Base-by-base conservation (phyloP, 2,888 invertebrate genomes). In the Amphipoea oculea region DNA sequence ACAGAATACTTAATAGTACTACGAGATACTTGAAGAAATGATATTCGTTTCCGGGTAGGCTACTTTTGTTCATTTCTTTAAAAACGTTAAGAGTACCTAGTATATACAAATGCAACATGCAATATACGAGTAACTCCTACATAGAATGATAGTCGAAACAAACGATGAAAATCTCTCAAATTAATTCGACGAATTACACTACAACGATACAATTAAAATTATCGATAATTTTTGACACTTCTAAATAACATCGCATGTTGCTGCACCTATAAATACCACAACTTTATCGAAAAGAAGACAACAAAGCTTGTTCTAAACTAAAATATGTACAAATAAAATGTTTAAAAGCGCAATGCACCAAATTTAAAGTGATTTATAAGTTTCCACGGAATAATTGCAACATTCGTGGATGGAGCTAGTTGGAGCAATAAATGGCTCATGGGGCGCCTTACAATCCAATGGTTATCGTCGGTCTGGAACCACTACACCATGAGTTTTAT, bases 341-440 rank as follows among this genome's bases (percentile, higher is more conserved):
- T 92, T 92, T 90, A 90, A 92, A 92, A 92, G 92, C 94, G 94
- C 95, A 95, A 88, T 95, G 95, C 95, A 94, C 92, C 91, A 91
- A 92, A 91, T 95, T 94, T 93, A 94, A 93, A 94, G 92, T 95
- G 95, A 96, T 95, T 95, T 95, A 94, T 95, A 93, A 93, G 92
- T 91, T 92, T 92, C 88, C 84, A 92, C 90, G 88, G 91, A 91
- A 92, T 94, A 94, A 94, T 94, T 94, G 93, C 93, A 91, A 91
- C 90, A 92, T 92, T 92, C 88, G 89, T 89, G 88, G 90, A 90
- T 90, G 83, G 83, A 89, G 88, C 89, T 90, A 89, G 92, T 92
- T 89, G 87, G 88, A 89, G 92, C 91, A 91, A 93, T 91, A 93
- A 93, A 93, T 93, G 92, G 92, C 89, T 84, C 75, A 83, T 80